phyloP scores from a whole-genome alignment of 2,888 invertebrate species.

The Caenorhabditis sp. region DNA sequence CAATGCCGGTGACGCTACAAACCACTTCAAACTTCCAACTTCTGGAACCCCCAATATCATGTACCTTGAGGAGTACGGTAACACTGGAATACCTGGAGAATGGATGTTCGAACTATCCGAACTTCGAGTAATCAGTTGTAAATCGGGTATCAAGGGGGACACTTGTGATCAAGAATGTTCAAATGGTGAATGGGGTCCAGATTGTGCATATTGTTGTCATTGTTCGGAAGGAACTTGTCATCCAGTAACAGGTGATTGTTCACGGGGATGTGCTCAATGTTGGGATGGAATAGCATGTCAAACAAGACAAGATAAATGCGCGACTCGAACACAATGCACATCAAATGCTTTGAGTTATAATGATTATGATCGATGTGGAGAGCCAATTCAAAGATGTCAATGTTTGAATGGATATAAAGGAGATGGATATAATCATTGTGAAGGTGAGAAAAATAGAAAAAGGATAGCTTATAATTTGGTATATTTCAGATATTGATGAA shows the following conservation, averaged over 20 bases:
- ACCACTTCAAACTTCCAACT: constrained; percentile 64
- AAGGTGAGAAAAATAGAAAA: too few species aligned
- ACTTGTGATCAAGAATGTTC: constrained; percentile 70
- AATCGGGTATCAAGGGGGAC: constrained; percentile 70
- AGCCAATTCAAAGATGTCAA: constrained; percentile 66
- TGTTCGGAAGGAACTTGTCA: constrained; percentile 66
- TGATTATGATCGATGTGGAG: constrained; percentile 66
- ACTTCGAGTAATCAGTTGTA: constrained; percentile 65
- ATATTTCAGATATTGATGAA: constrained; percentile 63
- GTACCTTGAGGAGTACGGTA: constrained; percentile 70
- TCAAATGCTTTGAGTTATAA: constrained; percentile 68
- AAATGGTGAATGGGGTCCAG: constrained; percentile 69
- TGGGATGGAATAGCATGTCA: constrained; percentile 66
- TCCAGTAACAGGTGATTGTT: constrained; percentile 65
- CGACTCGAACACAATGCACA: constrained; percentile 58
- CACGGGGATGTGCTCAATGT: constrained; percentile 61
- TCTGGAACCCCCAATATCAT: constrained; percentile 70
- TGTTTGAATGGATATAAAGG: constrained; percentile 69
- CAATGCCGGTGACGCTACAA: constrained; percentile 63
- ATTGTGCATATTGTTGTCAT: constrained; percentile 70
- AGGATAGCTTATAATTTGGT: neutral
- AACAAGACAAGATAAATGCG: constrained; percentile 43
- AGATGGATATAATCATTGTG: constrained; percentile 63
- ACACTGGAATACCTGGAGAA: constrained; percentile 68
- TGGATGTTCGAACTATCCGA: constrained; percentile 70